Evolutionary conservation across 2,797 vertebrate species (phyloP).

Genomic region (Cygnus olor): DNA sequence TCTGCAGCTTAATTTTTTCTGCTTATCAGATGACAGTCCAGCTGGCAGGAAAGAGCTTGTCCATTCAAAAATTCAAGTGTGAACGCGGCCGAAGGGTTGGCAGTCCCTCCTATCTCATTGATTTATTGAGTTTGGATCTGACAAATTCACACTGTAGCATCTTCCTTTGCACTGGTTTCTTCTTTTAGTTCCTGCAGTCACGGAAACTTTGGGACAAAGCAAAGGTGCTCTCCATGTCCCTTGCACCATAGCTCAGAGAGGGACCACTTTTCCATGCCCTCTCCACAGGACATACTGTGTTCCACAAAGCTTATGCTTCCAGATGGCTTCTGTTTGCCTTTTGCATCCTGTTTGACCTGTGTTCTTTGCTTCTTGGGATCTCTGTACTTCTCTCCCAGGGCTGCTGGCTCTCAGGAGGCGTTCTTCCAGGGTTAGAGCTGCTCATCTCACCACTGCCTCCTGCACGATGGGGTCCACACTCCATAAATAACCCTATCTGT

Average conservation of each 20-base stretch:
- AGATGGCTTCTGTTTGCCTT: slow-evolving; percentile 41
- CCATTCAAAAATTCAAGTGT: neutral
- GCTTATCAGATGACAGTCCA: neutral
- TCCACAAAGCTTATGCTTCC: neutral
- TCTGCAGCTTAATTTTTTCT: neutral
- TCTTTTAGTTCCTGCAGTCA: neutral
- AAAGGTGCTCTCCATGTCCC: neutral
- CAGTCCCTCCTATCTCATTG: neutral
- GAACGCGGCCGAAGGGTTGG: rapidly evolving
- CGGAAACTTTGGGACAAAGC: neutral
- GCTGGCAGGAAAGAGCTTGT: neutral
- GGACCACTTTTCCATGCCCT: neutral
- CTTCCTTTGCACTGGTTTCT: neutral
- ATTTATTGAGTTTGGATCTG: neutral
- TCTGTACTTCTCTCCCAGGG: slow-evolving; percentile 28
- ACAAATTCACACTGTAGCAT: neutral
- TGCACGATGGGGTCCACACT: slow-evolving; percentile 6
- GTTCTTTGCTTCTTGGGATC: neutral
- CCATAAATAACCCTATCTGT: slow-evolving; percentile 38
- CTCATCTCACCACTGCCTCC: slow-evolving; percentile 1
- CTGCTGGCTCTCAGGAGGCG: slow-evolving; percentile 10
- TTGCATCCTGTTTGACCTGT: slow-evolving; percentile 1
- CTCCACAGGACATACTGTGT: neutral
- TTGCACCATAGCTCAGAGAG: neutral
- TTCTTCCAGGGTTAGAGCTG: slow-evolving; percentile 18